phyloP scores from a whole-genome alignment of 2,888 invertebrate genomes.

The Hololepta plana region DNA sequence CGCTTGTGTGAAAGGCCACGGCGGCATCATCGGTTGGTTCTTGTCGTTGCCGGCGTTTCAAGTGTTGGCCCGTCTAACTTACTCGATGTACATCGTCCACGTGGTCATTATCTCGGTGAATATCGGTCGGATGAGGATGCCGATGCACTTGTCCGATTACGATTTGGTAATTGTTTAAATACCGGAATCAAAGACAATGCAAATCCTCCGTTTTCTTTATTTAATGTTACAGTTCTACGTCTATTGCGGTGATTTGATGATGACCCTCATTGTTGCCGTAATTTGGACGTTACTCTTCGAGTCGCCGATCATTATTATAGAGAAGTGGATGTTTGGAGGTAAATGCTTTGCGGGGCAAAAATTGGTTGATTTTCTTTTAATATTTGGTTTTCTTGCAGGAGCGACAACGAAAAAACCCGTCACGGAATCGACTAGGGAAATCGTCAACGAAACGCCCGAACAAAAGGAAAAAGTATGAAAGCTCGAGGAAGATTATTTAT shows the following conservation, averaged over 20 bases:
- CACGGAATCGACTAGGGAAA: no score
- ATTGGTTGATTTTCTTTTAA: no score
- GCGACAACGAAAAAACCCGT: no score
- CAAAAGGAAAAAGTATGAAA: no score
- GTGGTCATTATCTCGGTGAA: conserved; percentile 6
- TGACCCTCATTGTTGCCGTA: conserved; percentile 5
- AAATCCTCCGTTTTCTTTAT: conserved; percentile 2
- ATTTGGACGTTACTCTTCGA: conserved; percentile 7
- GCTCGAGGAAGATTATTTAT: no score
- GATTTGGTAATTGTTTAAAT: conserved; percentile 6
- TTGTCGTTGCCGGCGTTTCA: conserved; percentile 8
- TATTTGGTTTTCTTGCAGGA: no score
- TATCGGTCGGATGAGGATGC: conserved; percentile 3
- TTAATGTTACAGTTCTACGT: no score
- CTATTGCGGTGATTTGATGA: conserved; percentile 7
- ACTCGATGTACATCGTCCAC: conserved; percentile 10
- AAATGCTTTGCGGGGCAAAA: no score
- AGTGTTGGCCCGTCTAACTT: conserved; percentile 8
- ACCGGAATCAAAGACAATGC: neutral
- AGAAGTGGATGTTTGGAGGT: conserved; percentile 6
- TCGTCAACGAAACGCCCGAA: no score
- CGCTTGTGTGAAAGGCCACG: conserved; percentile 8
- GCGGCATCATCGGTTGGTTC: conserved; percentile 9
- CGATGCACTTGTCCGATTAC: conserved; percentile 9
- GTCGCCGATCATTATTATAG: conserved; percentile 7